These are phyloP conservation scores for Emydoidea blandingii DNA, from an alignment of 2,797 vertebrate species.

Conservation along the genomic window DNA sequence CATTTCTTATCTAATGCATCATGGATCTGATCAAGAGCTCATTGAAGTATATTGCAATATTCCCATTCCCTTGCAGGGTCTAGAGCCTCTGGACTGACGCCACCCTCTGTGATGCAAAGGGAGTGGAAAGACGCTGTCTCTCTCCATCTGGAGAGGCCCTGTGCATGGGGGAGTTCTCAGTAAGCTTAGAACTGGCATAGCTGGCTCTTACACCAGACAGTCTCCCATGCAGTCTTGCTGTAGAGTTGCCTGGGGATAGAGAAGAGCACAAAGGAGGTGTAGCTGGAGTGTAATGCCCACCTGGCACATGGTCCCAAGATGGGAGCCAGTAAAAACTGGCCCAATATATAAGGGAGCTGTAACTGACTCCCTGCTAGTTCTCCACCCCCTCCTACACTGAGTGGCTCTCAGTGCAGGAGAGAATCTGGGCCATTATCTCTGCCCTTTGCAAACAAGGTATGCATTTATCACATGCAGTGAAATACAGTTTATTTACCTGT, in stretches of 20 bases:
- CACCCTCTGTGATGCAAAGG: neutral
- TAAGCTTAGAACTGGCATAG: neutral
- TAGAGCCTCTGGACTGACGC: neutral
- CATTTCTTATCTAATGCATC: neutral
- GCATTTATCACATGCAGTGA: neutral
- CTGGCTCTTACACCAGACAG: neutral
- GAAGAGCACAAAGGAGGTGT: neutral
- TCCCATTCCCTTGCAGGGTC: neutral
- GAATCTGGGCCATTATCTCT: neutral
- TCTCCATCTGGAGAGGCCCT: neutral
- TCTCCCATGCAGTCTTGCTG: neutral
- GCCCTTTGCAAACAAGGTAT: neutral
- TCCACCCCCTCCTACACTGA: neutral
- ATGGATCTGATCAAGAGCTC: neutral
- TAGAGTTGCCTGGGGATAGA: neutral
- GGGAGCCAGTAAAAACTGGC: neutral
- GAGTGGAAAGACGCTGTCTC: neutral
- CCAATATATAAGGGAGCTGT: neutral
- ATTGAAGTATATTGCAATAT: neutral
- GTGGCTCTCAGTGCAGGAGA: neutral
- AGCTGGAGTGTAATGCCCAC: rapidly evolving
- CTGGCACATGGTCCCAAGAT: rapidly evolving
- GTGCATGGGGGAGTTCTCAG: rapidly evolving
- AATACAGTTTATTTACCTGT: neutral
- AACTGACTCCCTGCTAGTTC: neutral